These are phyloP conservation scores for Cercopithecus hamlyni DNA, from an alignment of 2,797 vertebrate species.

Conservation along the genomic window DNA sequence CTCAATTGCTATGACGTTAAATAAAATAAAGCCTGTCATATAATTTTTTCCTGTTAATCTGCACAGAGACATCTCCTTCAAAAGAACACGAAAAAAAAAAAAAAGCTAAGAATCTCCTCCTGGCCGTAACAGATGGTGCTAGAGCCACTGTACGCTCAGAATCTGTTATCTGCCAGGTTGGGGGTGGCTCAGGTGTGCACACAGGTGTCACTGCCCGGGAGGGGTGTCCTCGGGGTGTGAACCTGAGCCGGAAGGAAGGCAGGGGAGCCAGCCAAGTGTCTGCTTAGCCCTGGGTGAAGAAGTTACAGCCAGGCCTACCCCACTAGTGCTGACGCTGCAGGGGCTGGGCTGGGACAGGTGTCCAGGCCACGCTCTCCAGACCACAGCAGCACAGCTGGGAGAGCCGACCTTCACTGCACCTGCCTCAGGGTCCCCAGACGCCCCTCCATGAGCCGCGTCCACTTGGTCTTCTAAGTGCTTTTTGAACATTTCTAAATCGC, in stretches of 20 bases:
- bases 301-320: no score
- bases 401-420: accelerated
- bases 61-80: accelerated
- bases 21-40: background rate
- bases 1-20: background rate
- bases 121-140: background rate
- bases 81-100: no score
- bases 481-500: background rate
- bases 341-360: accelerated
- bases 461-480: background rate
- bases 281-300: background rate
- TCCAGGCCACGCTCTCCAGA: background rate
- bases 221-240: background rate
- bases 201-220: accelerated
- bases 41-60: background rate
- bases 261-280: background rate
- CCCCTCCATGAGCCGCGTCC: background rate
- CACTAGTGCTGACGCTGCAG: background rate
- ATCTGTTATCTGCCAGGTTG: background rate
- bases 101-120: background rate
- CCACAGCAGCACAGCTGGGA: accelerated
- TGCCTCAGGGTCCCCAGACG: background rate
- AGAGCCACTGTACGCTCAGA: background rate
- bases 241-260: background rate
- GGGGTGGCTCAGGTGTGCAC: background rate